These are phyloP conservation scores for Butorides virescens DNA, from an alignment of 2,113 vertebrate species.

Conservation along the genomic window DNA sequence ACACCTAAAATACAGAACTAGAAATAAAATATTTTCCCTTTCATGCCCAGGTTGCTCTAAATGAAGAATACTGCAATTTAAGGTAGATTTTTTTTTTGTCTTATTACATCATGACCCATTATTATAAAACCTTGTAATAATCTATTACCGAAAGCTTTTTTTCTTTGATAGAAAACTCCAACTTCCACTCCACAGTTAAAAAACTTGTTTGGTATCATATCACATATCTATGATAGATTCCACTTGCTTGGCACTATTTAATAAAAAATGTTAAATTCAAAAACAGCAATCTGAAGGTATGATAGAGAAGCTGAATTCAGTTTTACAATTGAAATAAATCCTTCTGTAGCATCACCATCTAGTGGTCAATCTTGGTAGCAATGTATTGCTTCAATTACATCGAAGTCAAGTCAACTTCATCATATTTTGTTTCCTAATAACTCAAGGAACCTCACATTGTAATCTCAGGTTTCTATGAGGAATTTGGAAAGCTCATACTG, in stretches of 20 bases:
- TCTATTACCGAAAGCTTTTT: not conserved
- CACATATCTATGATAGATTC: not conserved
- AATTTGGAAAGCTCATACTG: not conserved
- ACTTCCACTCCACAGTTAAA: not conserved
- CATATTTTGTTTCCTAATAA: not conserved
- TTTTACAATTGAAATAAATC: accelerated
- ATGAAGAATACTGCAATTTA: not conserved
- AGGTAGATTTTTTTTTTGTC: too few species aligned
- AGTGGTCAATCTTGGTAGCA: not conserved
- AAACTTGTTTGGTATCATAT: not conserved
- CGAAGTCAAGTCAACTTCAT: not conserved
- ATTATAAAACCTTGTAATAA: not conserved
- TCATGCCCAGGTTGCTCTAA: not conserved
- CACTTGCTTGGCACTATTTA: not conserved
- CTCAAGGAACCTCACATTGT: accelerated
- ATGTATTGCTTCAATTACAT: not conserved
- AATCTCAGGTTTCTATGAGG: accelerated
- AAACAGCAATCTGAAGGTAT: accelerated
- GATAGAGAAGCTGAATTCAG: accelerated
- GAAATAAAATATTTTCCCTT: not conserved
- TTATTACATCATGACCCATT: not conserved
- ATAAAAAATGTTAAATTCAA: too few species aligned
- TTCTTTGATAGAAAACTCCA: not conserved
- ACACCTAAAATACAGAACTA: not conserved
- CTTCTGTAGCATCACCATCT: not conserved